phyloP scores from a whole-genome alignment of 1,140 invertebrate genomes.

The Drosophila paulistorum region DNA sequence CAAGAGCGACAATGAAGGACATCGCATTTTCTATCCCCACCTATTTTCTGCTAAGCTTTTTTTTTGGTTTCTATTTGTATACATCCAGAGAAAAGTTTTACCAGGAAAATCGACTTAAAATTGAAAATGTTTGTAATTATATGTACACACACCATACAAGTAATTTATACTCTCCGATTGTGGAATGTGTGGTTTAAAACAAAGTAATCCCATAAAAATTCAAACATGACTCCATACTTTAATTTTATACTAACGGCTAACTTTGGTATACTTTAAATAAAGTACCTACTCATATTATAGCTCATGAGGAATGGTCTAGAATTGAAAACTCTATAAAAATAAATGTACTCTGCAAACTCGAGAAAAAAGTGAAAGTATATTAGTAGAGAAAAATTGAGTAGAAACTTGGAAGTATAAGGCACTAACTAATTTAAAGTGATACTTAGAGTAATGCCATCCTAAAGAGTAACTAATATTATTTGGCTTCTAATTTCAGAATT shows the following conservation, averaged over 20 bases:
- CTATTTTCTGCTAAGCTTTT: not conserved
- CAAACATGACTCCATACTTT: not conserved
- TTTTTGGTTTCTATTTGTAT: not conserved
- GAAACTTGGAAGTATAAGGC: too few relatives aligned
- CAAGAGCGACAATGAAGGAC: constrained; percentile 43
- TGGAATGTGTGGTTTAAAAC: not conserved
- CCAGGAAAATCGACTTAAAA: constrained; percentile 6
- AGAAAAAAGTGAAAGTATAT: too few relatives aligned
- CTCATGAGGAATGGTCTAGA: not conserved
- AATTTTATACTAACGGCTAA: not conserved
- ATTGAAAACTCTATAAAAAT: not conserved
- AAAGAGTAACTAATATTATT: too few relatives aligned
- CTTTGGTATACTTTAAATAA: not conserved
- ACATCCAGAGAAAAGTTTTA: constrained; percentile 6
- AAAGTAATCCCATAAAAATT: constrained; percentile 1
- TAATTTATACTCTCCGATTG: not conserved
- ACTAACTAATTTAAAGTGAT: too few relatives aligned
- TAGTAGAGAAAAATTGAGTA: too few relatives aligned
- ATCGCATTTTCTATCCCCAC: constrained; percentile 42
- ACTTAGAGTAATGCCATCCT: too few relatives aligned
- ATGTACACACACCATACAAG: not conserved
- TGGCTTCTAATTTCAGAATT: too few relatives aligned
- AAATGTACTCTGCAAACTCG: not conserved
- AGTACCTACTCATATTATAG: not conserved
- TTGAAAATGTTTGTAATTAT: constrained; percentile 11